Evolutionary conservation across 2,888 invertebrate genomes (phyloP).

Genomic region (Charanyca ferruginea): DNA sequence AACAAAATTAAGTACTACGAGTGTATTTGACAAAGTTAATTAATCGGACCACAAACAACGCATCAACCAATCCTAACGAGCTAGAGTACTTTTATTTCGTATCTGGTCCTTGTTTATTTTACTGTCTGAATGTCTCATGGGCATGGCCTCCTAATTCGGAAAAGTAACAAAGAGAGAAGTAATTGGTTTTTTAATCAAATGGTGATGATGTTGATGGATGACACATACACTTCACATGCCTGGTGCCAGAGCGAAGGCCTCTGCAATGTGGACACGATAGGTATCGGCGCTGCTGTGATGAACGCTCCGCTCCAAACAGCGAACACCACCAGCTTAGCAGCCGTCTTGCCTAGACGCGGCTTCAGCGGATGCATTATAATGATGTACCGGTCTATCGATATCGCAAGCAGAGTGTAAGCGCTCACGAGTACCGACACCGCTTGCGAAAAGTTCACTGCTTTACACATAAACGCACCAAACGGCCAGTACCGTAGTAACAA

Average conservation of each 20-base stretch:
- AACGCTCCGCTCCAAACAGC: conserved; percentile 95
- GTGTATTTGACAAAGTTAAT: conserved; percentile 14
- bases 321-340: conserved; percentile 93
- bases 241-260: conserved; percentile 92
- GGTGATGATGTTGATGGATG: neutral
- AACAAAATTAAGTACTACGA: neutral
- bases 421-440: conserved; percentile 96
- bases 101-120: conserved; percentile 1
- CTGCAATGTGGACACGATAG: conserved; percentile 93
- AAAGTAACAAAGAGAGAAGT: neutral
- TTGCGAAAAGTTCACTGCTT: conserved; percentile 95
- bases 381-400: conserved; percentile 97
- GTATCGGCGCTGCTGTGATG: conserved; percentile 95
- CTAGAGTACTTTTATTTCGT: conserved; percentile 10
- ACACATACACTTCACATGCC: conserved; percentile 92
- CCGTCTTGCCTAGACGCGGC: conserved; percentile 94
- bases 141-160: conserved; percentile 2
- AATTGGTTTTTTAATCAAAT: neutral
- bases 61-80: conserved; percentile 19
- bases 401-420: conserved; percentile 97
- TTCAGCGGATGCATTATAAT: conserved; percentile 97
- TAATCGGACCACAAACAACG: conserved; percentile 4
- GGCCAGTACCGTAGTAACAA: conserved; percentile 96
- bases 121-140: neutral
- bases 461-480: conserved; percentile 95